Conservation (phyloP, 2,888 invertebrate species). For the Caenorhabditis zanzibari region DNA sequence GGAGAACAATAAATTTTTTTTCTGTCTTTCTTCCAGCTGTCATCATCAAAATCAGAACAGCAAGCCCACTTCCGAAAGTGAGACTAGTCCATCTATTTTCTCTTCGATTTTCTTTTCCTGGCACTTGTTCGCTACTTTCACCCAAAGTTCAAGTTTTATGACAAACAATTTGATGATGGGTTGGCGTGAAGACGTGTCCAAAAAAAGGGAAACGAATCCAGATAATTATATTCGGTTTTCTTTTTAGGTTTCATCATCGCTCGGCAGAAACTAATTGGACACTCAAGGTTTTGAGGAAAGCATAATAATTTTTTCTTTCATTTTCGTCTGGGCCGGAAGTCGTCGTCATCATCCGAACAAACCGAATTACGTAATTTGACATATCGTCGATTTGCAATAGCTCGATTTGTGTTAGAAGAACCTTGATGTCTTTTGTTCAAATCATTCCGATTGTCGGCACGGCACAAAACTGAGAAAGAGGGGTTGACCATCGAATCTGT, state of each 20-base stretch:
- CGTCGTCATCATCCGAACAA: constrained; percentile 18
- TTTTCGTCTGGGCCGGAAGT: constrained; percentile 16
- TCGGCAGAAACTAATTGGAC: constrained; percentile 46
- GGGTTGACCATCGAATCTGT: constrained; percentile 15
- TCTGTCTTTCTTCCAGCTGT: not conserved
- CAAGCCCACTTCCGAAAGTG: constrained; percentile 34
- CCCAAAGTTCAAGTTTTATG: constrained; percentile 48
- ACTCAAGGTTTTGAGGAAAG: constrained; percentile 39
- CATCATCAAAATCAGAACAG: constrained; percentile 24
- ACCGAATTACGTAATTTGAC: constrained; percentile 36
- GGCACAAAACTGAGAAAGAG: constrained; percentile 16
- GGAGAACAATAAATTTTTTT: constrained; percentile 18
- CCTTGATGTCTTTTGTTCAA: constrained; percentile 37
- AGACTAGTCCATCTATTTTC: constrained; percentile 31
- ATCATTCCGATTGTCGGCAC: constrained; percentile 45
- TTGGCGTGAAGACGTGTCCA: constrained; percentile 9
- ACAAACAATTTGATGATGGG: constrained; percentile 33
- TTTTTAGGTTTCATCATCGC: constrained; percentile 33
- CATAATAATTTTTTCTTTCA: not conserved
- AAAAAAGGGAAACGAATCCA: constrained; percentile 42
- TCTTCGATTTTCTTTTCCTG: constrained; percentile 19
- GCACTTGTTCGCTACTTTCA: constrained; percentile 44
- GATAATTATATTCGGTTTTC: constrained; percentile 41
- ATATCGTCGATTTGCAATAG: constrained; percentile 14
- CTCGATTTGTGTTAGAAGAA: constrained; percentile 37